Percentiles rank a stretch among this genome's conserved stretches.
Conservation (phyloP, 2,113 vertebrate species). For the Pedetes capensis region DNA sequence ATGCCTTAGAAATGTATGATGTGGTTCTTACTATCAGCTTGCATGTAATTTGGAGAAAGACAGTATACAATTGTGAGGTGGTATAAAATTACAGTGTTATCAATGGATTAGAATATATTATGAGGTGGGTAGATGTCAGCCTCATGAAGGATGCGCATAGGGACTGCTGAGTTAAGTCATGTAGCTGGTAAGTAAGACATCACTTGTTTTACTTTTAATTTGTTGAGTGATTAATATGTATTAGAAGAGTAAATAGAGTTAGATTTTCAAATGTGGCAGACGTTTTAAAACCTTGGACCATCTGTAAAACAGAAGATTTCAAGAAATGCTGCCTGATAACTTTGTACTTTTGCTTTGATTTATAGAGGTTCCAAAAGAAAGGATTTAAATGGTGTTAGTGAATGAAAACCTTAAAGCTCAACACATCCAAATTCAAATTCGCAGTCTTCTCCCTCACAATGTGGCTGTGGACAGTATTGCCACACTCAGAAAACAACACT, state of each 20-base stretch:
- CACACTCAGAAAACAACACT: rapidly evolving
- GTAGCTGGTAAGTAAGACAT: neutral
- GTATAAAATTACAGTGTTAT: neutral
- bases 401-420: neutral
- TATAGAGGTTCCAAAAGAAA: neutral
- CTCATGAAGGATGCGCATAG: neutral
- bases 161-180: neutral
- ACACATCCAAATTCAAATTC: neutral
- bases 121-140: neutral
- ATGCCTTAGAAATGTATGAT: neutral
- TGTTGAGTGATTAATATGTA: constrained; percentile 65
- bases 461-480: neutral
- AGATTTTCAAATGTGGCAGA: constrained; percentile 59
- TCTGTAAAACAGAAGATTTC: constrained; percentile 60
- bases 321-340: neutral
- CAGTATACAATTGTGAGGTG: too few species aligned
- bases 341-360: constrained; percentile 6
- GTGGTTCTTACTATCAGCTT: neutral
- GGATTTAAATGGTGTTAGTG: neutral
- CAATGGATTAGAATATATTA: neutral
- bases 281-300: constrained; percentile 67
- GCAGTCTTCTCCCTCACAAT: rapidly evolving
- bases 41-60: neutral
- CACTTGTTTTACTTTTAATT: constrained; percentile 29
- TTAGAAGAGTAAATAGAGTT: constrained; percentile 63